Percentiles rank a stretch among this genome's conserved stretches.
phyloP scores from a whole-genome alignment of 2,888 invertebrate species.

The Corythucha ciliata region DNA sequence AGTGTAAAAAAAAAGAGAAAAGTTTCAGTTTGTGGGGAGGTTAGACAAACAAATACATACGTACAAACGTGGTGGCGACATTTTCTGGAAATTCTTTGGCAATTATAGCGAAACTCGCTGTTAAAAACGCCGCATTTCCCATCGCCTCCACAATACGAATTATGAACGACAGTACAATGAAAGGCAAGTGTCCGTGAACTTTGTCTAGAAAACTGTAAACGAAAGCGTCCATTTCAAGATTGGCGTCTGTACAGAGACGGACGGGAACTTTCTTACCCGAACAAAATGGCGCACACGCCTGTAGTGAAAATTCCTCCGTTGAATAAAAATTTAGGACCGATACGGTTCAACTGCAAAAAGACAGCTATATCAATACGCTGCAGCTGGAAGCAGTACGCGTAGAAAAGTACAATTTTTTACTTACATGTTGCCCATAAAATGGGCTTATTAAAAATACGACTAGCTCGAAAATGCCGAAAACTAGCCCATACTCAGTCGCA shows the following conservation, averaged over 20 bases:
- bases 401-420: no score
- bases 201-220: slow-evolving; percentile 56
- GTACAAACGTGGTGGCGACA: slow-evolving; percentile 75
- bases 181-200: slow-evolving; percentile 59
- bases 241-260: not conserved
- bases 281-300: slow-evolving; percentile 70
- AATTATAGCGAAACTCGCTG: slow-evolving; percentile 77
- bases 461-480: slow-evolving; percentile 78
- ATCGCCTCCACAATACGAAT: slow-evolving; percentile 74
- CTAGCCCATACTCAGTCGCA: slow-evolving; percentile 73
- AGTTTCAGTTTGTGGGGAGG: not conserved
- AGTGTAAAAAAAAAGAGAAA: slow-evolving; percentile 11
- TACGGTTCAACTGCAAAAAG: slow-evolving; percentile 52
- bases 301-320: slow-evolving; percentile 75
- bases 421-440: slow-evolving; percentile 64
- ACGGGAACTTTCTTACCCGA: slow-evolving; percentile 51
- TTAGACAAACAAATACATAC: slow-evolving; percentile 36
- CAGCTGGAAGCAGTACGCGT: no score
- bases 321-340: slow-evolving; percentile 72
- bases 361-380: no score
- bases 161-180: slow-evolving; percentile 66
- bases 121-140: slow-evolving; percentile 77
- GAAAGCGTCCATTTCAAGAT: slow-evolving; percentile 8
- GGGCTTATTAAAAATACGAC: slow-evolving; percentile 75
- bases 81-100: slow-evolving; percentile 80